Evolutionary conservation across 2,888 invertebrate species (phyloP).

Genomic region (Vanessa cardui): DNA sequence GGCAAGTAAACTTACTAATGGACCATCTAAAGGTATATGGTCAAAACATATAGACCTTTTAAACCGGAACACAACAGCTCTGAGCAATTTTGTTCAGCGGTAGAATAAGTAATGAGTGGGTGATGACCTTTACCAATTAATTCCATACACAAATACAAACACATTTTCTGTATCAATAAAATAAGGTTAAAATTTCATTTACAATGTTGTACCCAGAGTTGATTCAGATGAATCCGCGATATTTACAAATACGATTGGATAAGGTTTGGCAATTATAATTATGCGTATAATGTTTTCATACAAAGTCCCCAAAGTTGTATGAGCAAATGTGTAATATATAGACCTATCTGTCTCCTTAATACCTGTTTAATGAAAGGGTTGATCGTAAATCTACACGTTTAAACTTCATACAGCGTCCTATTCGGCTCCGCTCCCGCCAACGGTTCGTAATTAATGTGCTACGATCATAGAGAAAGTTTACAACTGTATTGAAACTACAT

Average conservation of each 20-base stretch:
- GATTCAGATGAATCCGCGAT: constrained; percentile 41
- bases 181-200: background rate
- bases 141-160: background rate
- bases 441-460: constrained; percentile 78
- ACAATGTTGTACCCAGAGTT: constrained; percentile 4
- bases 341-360: constrained; percentile 79
- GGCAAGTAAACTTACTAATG: no score
- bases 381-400: constrained; percentile 81
- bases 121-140: background rate
- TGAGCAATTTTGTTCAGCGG: no score
- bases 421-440: constrained; percentile 66
- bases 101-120: no score
- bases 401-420: constrained; percentile 76
- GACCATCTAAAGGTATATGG: no score
- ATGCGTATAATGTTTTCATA: constrained; percentile 67
- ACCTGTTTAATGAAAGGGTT: constrained; percentile 82
- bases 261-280: constrained; percentile 66
- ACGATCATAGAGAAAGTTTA: constrained; percentile 76
- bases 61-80: no score
- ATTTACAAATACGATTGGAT: constrained; percentile 60
- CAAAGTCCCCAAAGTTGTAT: constrained; percentile 68
- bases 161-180: background rate
- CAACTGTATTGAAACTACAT: constrained; percentile 77
- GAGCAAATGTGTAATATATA: constrained; percentile 73
- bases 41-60: no score